A percentile compares a stretch with the other conserved stretches of the same genome.
These are phyloP conservation scores for Thomomys bottae DNA, from an alignment of 2,113 vertebrate genomes.

Conservation along the genomic window DNA sequence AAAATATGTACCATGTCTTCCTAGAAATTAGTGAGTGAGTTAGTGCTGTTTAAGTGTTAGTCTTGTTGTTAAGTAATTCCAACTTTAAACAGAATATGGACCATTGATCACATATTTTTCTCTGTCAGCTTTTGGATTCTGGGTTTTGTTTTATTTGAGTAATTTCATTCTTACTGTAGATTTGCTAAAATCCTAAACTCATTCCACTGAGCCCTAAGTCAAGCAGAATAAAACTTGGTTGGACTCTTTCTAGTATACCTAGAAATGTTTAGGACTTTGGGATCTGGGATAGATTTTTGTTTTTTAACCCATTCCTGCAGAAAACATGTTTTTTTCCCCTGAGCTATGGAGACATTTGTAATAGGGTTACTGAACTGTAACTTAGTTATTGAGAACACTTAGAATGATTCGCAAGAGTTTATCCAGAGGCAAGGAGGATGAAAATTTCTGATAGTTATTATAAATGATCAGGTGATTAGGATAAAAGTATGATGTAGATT, in stretches of 20 bases:
- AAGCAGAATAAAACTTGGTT: background rate
- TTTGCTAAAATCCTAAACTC: background rate
- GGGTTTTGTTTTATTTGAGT: constrained; percentile 29
- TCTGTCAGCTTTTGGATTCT: background rate
- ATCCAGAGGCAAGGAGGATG: background rate
- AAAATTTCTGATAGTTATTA: background rate
- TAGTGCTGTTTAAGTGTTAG: background rate
- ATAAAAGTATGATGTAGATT: background rate
- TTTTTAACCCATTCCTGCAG: background rate
- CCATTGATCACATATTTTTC: background rate
- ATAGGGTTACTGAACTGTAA: background rate
- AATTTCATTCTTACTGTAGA: constrained; percentile 3
- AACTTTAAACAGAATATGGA: background rate
- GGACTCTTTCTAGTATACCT: background rate
- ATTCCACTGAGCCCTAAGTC: background rate
- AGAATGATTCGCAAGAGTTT: background rate
- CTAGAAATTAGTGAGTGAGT: background rate
- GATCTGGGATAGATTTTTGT: background rate
- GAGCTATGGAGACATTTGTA: background rate
- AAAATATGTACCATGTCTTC: background rate
- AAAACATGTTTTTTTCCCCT: background rate
- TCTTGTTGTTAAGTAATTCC: background rate
- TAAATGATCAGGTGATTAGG: background rate
- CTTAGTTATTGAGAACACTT: background rate
- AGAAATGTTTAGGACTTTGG: background rate